Evolutionary conservation across 2,797 vertebrate genomes (phyloP), one percentile per base, ranked within the genome.

Genomic region (Avahi laniger): DNA sequence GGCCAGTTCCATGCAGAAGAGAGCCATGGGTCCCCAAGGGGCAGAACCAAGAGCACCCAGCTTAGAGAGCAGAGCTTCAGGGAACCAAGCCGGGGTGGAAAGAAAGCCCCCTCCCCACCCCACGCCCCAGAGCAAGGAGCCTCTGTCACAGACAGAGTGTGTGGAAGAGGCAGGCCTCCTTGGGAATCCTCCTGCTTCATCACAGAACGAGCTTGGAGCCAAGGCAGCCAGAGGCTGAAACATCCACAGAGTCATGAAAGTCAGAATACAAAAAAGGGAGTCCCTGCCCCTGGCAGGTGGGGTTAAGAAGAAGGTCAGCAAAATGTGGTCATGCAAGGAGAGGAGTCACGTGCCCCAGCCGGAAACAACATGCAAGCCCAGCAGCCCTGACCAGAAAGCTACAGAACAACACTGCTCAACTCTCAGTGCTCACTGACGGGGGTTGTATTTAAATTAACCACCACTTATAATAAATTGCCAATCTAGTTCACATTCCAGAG

Each of bases 271-370:
- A 67, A 17, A 22, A 46, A 11, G 22, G 18, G 82, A 87, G n/a
- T 11, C 7, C 35, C 59, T 0, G 0, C 12, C 61, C 48, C 13
- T 2, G 2, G n/a, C 2, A 15, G 4, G 8, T 15, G 17, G 24
- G 13, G 0, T 30, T 12, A 82, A 57, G 50, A 69, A 50, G 22
- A 78, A 33, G 20, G 22, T 54, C n/a, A 78, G 43, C 33, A 18
- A 17, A 69, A 82, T 6, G 5, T 7, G 35, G 13, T 8, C 61
- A 33, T 0, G 35, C 12, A 41, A 63, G 13, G 28, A 7, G 2
- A 13, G 30, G 17, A 76, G 33, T 15, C 38, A 13, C 1, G 18
- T 7, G 9, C 10, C 67, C 59, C 72, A 38, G 6, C 54, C 63
- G 35, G 28, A 59, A 17, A 22, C 13, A 43, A 50, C 6, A 2